Percentiles rank a stretch among this genome's conserved stretches.
phyloP scores from a whole-genome alignment of 1,140 invertebrate genomes.

The Calliopsis andreniformis region DNA sequence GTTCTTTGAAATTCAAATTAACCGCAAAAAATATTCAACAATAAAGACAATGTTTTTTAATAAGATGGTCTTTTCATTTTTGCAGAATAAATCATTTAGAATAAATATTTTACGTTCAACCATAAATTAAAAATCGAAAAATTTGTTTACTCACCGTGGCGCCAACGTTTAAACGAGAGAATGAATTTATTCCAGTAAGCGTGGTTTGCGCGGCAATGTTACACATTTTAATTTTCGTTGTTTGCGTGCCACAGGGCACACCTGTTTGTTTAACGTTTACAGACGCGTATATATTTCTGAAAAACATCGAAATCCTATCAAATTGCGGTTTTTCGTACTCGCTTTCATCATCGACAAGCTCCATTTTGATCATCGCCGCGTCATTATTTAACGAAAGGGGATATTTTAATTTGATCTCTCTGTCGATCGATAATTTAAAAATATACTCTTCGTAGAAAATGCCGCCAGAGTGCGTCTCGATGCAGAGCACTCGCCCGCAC shows the following conservation, averaged over 20 bases:
- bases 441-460: conserved; percentile 60
- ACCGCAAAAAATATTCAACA: background rate
- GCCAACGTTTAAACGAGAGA: conserved; percentile 64
- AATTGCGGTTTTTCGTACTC: conserved; percentile 53
- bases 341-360: conserved; percentile 60
- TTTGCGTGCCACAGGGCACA: conserved; percentile 64
- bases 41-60: background rate
- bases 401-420: conserved; percentile 67
- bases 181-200: conserved; percentile 56
- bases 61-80: background rate
- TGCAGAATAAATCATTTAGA: no score
- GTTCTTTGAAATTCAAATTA: no score
- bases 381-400: conserved; percentile 29
- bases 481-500: background rate
- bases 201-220: conserved; percentile 60
- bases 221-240: conserved; percentile 41
- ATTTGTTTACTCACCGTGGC: conserved; percentile 56
- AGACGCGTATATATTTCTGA: conserved; percentile 54
- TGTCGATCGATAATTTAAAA: conserved; percentile 51
- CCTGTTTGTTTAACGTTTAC: conserved; percentile 60
- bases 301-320: conserved; percentile 54
- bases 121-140: background rate
- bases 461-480: conserved; percentile 64
- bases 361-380: conserved; percentile 40
- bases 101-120: no score